Base-by-base conservation (phyloP, 2,113 vertebrate genomes). In the Tor tambroides region DNA sequence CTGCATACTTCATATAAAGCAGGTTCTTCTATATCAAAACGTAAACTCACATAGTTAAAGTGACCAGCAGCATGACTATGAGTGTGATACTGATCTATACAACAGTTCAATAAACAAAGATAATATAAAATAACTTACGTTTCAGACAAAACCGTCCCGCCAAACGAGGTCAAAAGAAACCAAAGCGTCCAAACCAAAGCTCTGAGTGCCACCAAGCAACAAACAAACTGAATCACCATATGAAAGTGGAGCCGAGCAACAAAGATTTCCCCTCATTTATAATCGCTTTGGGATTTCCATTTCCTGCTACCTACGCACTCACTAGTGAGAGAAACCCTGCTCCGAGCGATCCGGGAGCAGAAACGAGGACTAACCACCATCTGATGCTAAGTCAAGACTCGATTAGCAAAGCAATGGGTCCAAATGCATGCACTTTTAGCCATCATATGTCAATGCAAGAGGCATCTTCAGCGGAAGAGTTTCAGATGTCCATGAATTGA, bases 401-500 rank as follows among this genome's bases (percentile, higher is more conserved):
- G 4, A 23, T 23, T 15, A 15, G 21, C 51, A 61, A 35, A n/a
- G 77, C 19, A 80, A 56, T 41, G 67, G 2, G 54, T 84, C 6
- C 28, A 41, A 85, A 76, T 4, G 5, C 17, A 38, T 80, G 74
- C n/a, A 35, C 65, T 81, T 75, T 75, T 81, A 12, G 76, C 56
- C 4, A 72, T 67, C 38, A 54, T 12, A 54, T 12, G 84, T 12
- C 6, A 67, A 85, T 80, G n/a, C 54, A 85, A 75, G 26, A 51
- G 54, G 3, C 11, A 63, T 74, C 38, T 69, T 49, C 83, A 88
- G 87, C 80, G 86, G n/a, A 30, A 32, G 41, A 49, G n/a, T 83
- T 54, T 17, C 28, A 69, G 75, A 84, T 49, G 77, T 84, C 38
- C 43, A 76, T 56, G 76, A 80, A 84, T n/a, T 85, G 82, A 92